Evolutionary conservation across 2,888 invertebrate genomes (phyloP), one percentile per base, ranked within the genome.

Genomic region (Melitaea athalia): DNA sequence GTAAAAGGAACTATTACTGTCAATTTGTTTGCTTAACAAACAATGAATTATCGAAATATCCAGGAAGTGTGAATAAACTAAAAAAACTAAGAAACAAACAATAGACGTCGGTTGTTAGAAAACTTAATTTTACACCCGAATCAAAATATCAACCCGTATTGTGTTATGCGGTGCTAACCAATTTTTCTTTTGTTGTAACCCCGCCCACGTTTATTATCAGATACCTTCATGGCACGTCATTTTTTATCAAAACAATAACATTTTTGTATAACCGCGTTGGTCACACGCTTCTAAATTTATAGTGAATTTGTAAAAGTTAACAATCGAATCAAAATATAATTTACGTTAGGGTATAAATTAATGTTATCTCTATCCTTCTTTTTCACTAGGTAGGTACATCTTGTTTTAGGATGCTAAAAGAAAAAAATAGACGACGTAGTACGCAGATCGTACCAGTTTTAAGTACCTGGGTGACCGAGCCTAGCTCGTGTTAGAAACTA

Each of bases 211-310:
- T 82, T 85, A 92, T 92, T 92, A 91, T 92, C 92, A 88, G 90
- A 92, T 91, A 82, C 84, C 85, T 87, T 83, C 81, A 78, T 87
- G 88, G 87, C 89, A 84, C 87, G 88, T 91, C 87, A 91, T 92
- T 92, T 92, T 92, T 92, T 92, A 92, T 88, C 89, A 92, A 92
- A 92, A 92, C 91, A 92, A 92, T 91, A 88, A 87, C 81, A 65
- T 84, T 91, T 57, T 87, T 86, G 70, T 76, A 73, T 64, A 72
- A 65, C 73, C 82, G 79, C 77, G 59, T 76, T 80, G 80, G 81
- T 87, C 86, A 83, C 83, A 80, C 80, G 80, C 76, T 79, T 75
- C 70, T 59, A 59, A 67, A 64, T 61, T 45, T 64, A 64, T 59
- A 67, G 50, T 66, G 78, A 83, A 86, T 88, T 87, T 88, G 85